These are phyloP conservation scores for Azorinus chamasolen DNA, from an alignment of 2,888 invertebrate species.

Conservation along the genomic window DNA sequence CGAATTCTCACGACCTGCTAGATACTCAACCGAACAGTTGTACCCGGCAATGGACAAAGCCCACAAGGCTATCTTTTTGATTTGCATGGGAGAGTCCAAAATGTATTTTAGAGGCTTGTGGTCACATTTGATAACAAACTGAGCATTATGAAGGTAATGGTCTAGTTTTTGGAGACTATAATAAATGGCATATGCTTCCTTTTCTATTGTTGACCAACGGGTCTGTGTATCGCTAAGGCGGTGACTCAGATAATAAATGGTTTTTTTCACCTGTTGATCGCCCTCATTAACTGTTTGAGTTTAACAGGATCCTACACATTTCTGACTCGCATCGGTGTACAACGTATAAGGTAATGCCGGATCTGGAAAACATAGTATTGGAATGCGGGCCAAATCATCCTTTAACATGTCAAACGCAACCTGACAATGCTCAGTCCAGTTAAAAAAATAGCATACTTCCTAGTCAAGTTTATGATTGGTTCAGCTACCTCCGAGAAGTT, in stretches of 20 bases:
- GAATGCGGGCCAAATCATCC: background rate
- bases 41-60: no score
- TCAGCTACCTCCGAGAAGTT: constrained; percentile 42
- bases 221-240: background rate
- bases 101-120: constrained; percentile 6
- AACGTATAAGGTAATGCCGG: background rate
- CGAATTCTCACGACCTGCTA: no score
- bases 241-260: background rate
- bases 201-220: constrained; percentile 5
- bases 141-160: constrained; percentile 2
- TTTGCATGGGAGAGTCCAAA: background rate
- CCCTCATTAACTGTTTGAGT: no score
- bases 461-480: constrained; percentile 23
- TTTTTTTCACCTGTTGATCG: background rate
- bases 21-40: no score
- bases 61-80: no score
- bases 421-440: constrained; percentile 9
- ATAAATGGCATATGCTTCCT: background rate
- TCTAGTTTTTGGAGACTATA: background rate
- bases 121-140: background rate
- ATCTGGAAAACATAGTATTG: background rate
- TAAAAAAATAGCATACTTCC: constrained; percentile 22
- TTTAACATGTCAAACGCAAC: constrained; percentile 15
- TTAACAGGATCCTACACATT: background rate
- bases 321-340: background rate